phyloP scores from a whole-genome alignment of 64 coral and sea anemone species.

The Actinia equina region DNA sequence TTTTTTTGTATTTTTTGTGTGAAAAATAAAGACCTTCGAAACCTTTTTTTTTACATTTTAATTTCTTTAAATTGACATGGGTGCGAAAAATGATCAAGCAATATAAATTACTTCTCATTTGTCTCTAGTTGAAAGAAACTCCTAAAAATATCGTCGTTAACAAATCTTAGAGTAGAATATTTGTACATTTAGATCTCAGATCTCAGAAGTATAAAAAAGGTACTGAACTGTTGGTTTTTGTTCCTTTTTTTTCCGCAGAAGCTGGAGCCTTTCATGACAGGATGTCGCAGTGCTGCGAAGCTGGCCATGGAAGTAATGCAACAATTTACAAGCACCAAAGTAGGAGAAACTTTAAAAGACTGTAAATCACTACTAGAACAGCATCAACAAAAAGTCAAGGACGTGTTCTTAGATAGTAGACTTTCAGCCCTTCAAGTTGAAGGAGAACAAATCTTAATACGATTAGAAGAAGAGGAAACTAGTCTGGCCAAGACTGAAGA shows the following conservation, averaged over 20 bases:
- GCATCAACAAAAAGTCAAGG: slow-evolving; percentile 83
- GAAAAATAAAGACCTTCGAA: no score
- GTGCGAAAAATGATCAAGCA: no score
- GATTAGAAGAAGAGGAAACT: slow-evolving; percentile 71
- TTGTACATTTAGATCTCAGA: no score
- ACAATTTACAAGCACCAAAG: slow-evolving; percentile 73
- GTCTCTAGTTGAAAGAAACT: no score
- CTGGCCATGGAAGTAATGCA: slow-evolving; percentile 97
- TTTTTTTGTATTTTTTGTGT: no score
- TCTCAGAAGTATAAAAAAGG: no score
- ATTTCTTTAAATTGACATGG: no score
- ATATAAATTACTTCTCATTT: no score
- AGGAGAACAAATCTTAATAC: slow-evolving; percentile 86
- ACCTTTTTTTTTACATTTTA: no score
- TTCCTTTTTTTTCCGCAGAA: slow-evolving; percentile 53
- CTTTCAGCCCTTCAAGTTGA: slow-evolving; percentile 93
- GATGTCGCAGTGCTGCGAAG: slow-evolving; percentile 92
- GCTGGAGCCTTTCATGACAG: slow-evolving; percentile 98
- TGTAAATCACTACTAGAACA: slow-evolving; percentile 82
- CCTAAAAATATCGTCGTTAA: no score
- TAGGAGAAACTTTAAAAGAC: slow-evolving; percentile 82
- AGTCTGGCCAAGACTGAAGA: slow-evolving; percentile 63
- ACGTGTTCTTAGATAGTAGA: slow-evolving; percentile 91
- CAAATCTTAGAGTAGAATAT: no score
- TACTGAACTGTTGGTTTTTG: neutral